Percentiles rank a stretch among this genome's conserved stretches.
phyloP scores from a whole-genome alignment of 2,888 invertebrate genomes.

The Hypselothyrea guttata region DNA sequence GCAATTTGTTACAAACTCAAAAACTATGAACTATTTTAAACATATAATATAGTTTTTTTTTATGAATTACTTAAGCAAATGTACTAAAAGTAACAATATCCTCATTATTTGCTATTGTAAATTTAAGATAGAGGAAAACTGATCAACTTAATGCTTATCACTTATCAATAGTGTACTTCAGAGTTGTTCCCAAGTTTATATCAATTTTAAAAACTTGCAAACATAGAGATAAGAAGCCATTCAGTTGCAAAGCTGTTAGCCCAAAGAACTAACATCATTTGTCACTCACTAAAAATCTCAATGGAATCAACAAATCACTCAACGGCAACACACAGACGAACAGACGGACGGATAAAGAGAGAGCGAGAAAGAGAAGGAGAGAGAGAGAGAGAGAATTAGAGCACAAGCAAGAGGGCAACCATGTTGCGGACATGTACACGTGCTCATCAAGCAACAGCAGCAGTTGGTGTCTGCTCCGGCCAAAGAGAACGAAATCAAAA shows the following conservation, averaged over 20 bases:
- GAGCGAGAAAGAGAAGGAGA: background rate
- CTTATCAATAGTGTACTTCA: background rate
- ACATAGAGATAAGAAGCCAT: constrained; percentile 2
- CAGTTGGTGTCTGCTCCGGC: background rate
- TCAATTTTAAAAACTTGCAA: background rate
- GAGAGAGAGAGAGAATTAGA: background rate
- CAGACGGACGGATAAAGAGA: background rate
- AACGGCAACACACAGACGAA: constrained; percentile 15
- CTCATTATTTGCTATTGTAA: no score
- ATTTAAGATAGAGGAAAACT: no score
- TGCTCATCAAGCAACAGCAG: constrained; percentile 31
- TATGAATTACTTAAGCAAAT: no score
- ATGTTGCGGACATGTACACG: constrained; percentile 27
- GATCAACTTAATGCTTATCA: no score
- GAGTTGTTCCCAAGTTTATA: background rate
- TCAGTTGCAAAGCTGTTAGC: constrained; percentile 21
- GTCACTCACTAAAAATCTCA: constrained; percentile 46
- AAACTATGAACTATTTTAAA: no score
- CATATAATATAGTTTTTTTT: no score
- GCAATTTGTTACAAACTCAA: no score
- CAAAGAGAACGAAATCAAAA: constrained; percentile 50
- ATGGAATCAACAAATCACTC: constrained; percentile 53
- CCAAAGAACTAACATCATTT: constrained; percentile 46
- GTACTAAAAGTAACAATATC: no score
- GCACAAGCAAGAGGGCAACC: constrained; percentile 16